Conservation (phyloP, 2,888 invertebrate species). For the Drosophila quinaria region DNA sequence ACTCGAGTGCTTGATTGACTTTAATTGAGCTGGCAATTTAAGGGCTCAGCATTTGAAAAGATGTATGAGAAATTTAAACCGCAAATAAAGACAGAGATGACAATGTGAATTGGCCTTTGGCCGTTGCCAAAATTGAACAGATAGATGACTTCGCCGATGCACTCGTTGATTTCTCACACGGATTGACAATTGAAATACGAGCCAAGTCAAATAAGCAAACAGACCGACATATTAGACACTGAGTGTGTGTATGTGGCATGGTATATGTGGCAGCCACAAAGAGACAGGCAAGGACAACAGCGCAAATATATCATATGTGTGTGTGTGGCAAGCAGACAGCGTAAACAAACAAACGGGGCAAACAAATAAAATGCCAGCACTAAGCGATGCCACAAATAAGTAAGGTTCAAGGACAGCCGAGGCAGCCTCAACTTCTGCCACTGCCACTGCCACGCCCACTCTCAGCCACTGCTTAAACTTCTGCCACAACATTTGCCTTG, state of each 20-base stretch:
- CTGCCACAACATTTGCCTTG: neutral
- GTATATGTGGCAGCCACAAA: slow-evolving; percentile 25
- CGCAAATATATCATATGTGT: slow-evolving; percentile 63
- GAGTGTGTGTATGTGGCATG: slow-evolving; percentile 9
- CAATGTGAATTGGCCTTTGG: slow-evolving; percentile 19
- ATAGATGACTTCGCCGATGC: slow-evolving; percentile 14
- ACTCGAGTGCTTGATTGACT: neutral
- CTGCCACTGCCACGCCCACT: no score
- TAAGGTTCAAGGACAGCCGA: slow-evolving; percentile 69
- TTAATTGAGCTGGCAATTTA: slow-evolving; percentile 3
- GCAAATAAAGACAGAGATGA: slow-evolving; percentile 14
- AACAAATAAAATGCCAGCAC: slow-evolving; percentile 65
- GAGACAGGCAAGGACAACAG: slow-evolving; percentile 39
- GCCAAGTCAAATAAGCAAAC: slow-evolving; percentile 52
- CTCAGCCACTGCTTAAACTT: slow-evolving; percentile 21
- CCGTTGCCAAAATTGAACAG: slow-evolving; percentile 15
- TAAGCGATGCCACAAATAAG: slow-evolving; percentile 48
- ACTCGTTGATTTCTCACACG: slow-evolving; percentile 46
- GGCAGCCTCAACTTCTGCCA: neutral
- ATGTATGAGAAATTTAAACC: slow-evolving; percentile 11
- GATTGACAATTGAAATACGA: slow-evolving; percentile 66
- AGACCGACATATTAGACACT: slow-evolving; percentile 11
- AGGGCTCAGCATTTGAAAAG: slow-evolving; percentile 8
- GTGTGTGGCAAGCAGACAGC: slow-evolving; percentile 43
- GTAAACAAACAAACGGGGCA: slow-evolving; percentile 61